Evolutionary conservation across 2,113 vertebrate genomes (phyloP), one percentile per base, ranked within the genome.

Genomic region (Melanerpes aurifrons): DNA sequence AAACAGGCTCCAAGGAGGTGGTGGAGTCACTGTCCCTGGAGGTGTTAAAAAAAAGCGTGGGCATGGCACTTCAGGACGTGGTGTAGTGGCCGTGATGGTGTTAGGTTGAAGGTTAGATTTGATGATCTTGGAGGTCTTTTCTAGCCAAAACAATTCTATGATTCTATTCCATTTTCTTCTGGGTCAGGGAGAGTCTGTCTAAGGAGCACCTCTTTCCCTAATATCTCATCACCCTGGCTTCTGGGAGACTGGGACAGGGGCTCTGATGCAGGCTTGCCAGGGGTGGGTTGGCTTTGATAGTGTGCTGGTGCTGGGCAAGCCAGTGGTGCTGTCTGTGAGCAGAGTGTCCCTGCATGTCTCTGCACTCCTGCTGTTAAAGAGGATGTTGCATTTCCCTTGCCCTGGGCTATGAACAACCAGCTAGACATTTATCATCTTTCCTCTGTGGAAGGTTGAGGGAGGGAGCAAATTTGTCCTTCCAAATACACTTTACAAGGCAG

Each of bases 321-420:
- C 0, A 3, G 12, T 16, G 1, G 0, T 0, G 3, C 77, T 37
- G 47, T 62, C 25, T 79, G 37, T 0, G 4, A 59, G 76, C 1
- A 0, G 35, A 32, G 31, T 32, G 31, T 32, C 28, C 21, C 29
- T 20, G 56, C 0, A 0, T 35, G n/a, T 47, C 54, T 71, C 47
- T 18, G 25, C 50, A 72, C 40, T 62, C 24, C 24, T 78, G 16
- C 45, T 87, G 17, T 37, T 87, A 62, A 10, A 3, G 57, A 53
- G 57, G 71, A 64, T 43, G 79, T 22, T 82, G 56, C 47, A 29
- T 70, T 91, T 94, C 82, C 58, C 28, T 90, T 86, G 90, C 94
- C 66, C 28, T 28, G 37, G 76, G 93, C 92, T 86, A 15, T 54
- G 80, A 86, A 28, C 82, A 63, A 20, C 64, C 3, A 0, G 37